Evolutionary conservation across 2,797 vertebrate genomes (phyloP).

Genomic region (Carduelis carduelis): DNA sequence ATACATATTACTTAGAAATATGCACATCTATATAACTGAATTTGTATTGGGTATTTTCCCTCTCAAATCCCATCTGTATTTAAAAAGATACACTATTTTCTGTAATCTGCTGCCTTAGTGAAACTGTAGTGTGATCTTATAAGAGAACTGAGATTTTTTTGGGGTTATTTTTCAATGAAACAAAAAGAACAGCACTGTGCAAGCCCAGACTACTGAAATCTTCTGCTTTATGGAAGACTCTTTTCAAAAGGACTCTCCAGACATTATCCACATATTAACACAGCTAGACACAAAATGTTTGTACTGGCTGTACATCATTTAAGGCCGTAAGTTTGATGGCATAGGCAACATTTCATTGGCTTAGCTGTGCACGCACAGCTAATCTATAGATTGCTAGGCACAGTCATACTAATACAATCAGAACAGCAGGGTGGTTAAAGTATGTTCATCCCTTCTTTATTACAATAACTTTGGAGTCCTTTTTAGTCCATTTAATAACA

Average conservation of each 20-base stretch:
- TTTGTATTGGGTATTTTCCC: not conserved
- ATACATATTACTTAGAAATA: not conserved
- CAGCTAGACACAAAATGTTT: not conserved
- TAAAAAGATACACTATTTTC: not conserved
- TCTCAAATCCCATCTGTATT: not conserved
- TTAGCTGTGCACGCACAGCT: not conserved
- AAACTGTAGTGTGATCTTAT: not conserved
- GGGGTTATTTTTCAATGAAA: not conserved
- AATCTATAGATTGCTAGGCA: not conserved
- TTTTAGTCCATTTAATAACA: not conserved
- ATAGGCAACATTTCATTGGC: not conserved
- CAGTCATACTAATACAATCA: too few relatives aligned
- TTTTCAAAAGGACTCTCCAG: not conserved
- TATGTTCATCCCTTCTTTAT: not conserved
- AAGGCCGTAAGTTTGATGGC: not conserved
- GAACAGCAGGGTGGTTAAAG: not conserved
- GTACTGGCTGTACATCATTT: not conserved
- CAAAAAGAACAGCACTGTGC: not conserved
- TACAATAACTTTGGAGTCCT: not conserved
- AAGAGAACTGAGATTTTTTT: not conserved
- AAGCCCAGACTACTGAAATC: not conserved
- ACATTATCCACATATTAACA: not conserved
- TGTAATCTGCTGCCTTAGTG: not conserved
- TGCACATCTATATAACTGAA: not conserved
- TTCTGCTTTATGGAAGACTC: not conserved